Evolutionary conservation across 2,888 invertebrate species (phyloP).

Genomic region (Hylaea fasciaria): DNA sequence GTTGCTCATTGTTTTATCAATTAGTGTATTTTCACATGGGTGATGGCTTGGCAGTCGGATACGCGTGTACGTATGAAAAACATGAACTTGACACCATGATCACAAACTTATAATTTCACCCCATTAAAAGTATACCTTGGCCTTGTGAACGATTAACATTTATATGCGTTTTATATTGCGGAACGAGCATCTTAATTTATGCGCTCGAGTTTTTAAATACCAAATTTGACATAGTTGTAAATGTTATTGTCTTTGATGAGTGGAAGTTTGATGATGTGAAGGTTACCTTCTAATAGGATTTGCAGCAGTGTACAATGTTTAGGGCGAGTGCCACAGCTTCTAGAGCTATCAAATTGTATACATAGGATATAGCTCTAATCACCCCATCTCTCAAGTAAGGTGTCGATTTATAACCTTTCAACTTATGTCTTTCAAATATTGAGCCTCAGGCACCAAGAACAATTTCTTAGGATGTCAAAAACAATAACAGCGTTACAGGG

Average conservation of each 20-base stretch:
- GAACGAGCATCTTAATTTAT: slow-evolving; percentile 57
- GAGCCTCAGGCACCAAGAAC: too few species aligned
- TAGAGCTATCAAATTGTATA: slow-evolving; percentile 16
- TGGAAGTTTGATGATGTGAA: slow-evolving; percentile 40
- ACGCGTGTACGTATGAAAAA: slow-evolving; percentile 74
- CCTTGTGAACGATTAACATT: slow-evolving; percentile 75
- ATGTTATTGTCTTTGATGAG: slow-evolving; percentile 35
- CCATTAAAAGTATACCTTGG: slow-evolving; percentile 49
- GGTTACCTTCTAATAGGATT: slow-evolving; percentile 54
- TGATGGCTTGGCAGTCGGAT: slow-evolving; percentile 85
- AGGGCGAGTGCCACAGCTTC: slow-evolving; percentile 27
- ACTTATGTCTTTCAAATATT: too few species aligned
- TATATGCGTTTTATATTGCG: slow-evolving; percentile 64
- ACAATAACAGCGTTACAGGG: too few species aligned
- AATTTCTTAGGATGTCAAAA: too few species aligned
- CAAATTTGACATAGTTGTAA: slow-evolving; percentile 40
- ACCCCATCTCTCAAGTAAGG: neutral
- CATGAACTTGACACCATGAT: slow-evolving; percentile 21
- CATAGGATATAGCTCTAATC: slow-evolving; percentile 2
- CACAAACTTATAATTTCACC: slow-evolving; percentile 26
- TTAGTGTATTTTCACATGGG: slow-evolving; percentile 82
- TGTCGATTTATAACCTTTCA: too few species aligned
- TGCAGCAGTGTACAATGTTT: slow-evolving; percentile 49
- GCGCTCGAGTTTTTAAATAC: slow-evolving; percentile 49
- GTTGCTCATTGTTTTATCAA: slow-evolving; percentile 72